phyloP scores from a whole-genome alignment of 2,797 vertebrate species.

The Rhincodon typus region DNA sequence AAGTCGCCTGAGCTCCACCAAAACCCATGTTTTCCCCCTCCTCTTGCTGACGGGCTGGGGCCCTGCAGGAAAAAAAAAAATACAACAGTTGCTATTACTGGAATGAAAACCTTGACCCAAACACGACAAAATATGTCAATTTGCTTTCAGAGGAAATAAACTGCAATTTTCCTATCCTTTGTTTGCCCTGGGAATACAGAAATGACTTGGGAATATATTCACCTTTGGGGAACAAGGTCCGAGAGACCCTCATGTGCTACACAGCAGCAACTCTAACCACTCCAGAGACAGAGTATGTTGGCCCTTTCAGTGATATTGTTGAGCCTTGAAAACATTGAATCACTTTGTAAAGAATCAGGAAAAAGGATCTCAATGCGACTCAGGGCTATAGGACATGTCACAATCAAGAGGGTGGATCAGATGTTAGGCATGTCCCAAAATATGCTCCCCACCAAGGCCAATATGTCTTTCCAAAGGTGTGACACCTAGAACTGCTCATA shows the following conservation, averaged over 20 bases:
- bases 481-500: too few relatives aligned
- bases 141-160: not conserved
- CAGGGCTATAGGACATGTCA: not conserved
- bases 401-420: not conserved
- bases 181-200: not conserved
- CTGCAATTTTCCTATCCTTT: not conserved
- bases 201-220: not conserved
- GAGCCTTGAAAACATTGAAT: not conserved
- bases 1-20: conserved; percentile 54
- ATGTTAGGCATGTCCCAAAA: not conserved
- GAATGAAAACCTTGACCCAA: not conserved
- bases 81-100: not conserved
- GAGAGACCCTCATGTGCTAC: not conserved
- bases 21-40: conserved; percentile 52
- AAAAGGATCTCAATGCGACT: not conserved
- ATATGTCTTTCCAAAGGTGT: too few relatives aligned
- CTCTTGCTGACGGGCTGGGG: conserved; percentile 52
- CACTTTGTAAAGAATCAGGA: not conserved
- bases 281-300: not conserved
- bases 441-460: not conserved
- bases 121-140: not conserved
- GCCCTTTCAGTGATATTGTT: not conserved
- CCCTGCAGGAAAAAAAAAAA: conserved; percentile 47
- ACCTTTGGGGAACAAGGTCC: not conserved
- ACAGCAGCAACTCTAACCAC: not conserved